phyloP scores from a whole-genome alignment of 2,113 vertebrate genomes.

The Pterocles burchelli region DNA sequence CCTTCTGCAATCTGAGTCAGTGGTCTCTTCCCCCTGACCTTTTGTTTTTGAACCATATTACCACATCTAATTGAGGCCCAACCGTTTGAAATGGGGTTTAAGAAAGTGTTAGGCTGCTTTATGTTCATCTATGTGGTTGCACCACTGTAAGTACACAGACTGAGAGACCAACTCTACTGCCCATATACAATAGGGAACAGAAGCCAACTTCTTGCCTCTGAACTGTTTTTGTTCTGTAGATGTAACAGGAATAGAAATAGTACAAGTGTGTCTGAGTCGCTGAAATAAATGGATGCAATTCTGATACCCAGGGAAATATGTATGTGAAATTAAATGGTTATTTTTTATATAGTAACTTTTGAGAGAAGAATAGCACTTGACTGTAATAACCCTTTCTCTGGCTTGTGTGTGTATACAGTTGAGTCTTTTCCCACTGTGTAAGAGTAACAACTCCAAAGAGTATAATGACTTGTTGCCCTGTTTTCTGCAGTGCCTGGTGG shows the following conservation, averaged over 20 bases:
- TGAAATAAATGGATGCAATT: conserved; percentile 15
- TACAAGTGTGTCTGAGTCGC: conserved; percentile 3
- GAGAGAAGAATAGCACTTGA: background rate
- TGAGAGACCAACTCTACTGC: background rate
- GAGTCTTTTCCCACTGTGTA: background rate
- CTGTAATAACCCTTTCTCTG: background rate
- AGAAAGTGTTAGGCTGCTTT: background rate
- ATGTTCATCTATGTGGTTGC: background rate
- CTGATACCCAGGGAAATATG: background rate
- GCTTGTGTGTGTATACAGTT: background rate
- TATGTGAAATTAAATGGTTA: conserved; percentile 1
- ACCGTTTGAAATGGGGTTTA: background rate
- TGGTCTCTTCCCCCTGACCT: background rate
- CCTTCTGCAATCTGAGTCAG: background rate
- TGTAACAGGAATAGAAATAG: conserved; percentile 5
- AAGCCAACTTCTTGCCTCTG: background rate
- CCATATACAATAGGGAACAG: accelerated
- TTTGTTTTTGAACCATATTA: background rate
- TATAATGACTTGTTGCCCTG: background rate
- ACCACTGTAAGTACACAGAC: background rate
- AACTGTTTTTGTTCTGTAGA: background rate
- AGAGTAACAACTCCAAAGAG: background rate
- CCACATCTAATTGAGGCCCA: background rate
- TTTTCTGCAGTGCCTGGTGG: background rate
- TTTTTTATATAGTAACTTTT: background rate